These are phyloP conservation scores for Subacronicta megacephala DNA, from an alignment of 2,888 invertebrate species.

Conservation along the genomic window DNA sequence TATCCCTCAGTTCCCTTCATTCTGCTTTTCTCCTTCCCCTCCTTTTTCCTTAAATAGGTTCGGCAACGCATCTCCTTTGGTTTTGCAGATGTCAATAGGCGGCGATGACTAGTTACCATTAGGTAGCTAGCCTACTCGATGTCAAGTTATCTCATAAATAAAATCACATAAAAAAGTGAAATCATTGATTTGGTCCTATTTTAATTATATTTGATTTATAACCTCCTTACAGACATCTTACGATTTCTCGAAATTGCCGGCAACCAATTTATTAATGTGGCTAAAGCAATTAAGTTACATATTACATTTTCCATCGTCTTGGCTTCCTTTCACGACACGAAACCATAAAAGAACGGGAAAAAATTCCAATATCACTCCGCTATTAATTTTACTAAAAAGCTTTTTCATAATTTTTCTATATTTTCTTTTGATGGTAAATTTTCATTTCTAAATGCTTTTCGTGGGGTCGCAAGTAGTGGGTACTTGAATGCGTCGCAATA, in stretches of 20 bases:
- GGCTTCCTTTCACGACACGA: constrained; percentile 15
- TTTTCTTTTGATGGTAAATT: constrained; percentile 41
- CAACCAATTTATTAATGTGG: constrained; percentile 18
- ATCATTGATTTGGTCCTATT: too few species aligned
- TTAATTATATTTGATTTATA: constrained; percentile 1
- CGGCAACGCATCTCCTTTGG: too few species aligned
- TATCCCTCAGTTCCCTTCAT: too few species aligned
- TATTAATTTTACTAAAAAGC: constrained; percentile 38
- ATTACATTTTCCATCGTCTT: constrained; percentile 21
- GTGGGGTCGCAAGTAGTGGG: constrained; percentile 28
- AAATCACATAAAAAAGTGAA: too few species aligned
- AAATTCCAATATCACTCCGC: constrained; percentile 22
- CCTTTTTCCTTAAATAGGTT: too few species aligned
- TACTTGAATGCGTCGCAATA: constrained; percentile 6
- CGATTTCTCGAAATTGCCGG: neutral
- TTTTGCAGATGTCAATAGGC: too few species aligned
- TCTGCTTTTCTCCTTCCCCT: too few species aligned
- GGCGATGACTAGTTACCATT: too few species aligned
- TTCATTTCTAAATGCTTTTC: constrained; percentile 45
- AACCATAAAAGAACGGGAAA: constrained; percentile 24
- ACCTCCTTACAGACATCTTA: neutral
- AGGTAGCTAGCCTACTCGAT: too few species aligned
- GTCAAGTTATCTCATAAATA: too few species aligned
- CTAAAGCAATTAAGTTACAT: constrained; percentile 22
- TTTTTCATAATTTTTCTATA: constrained; percentile 46